phyloP scores from a whole-genome alignment of 2,797 vertebrate genomes.

The Acrocephalus scirpaceus region DNA sequence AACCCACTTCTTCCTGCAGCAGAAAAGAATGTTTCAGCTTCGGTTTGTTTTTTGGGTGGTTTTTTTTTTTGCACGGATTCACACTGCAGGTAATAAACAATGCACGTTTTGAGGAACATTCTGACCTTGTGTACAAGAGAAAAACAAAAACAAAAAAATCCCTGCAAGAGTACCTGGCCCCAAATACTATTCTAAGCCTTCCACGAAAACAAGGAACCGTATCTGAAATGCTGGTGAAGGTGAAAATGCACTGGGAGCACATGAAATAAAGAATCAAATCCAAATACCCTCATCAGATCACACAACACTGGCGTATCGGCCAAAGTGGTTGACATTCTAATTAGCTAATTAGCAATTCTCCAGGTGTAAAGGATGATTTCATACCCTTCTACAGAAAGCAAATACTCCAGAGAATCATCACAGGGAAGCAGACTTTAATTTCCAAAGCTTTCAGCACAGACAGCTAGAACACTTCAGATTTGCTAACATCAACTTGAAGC shows the following conservation, averaged over 20 bases:
- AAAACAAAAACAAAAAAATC: neutral
- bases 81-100: neutral
- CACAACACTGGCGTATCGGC: neutral
- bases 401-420: neutral
- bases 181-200: neutral
- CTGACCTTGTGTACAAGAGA: neutral
- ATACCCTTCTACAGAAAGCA: neutral
- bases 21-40: neutral
- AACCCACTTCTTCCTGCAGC: neutral
- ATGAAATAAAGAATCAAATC: neutral
- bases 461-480: neutral
- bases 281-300: neutral
- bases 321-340: neutral
- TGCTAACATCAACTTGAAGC: neutral
- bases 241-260: neutral
- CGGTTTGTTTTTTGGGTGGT: neutral
- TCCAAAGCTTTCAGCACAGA: neutral
- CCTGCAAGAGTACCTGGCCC: neutral
- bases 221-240: neutral
- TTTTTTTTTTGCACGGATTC: neutral
- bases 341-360: neutral
- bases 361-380: neutral
- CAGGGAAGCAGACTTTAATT: neutral
- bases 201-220: neutral
- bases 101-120: neutral